Conservation (phyloP, 2,888 invertebrate genomes). For the Yponomeuta plumbellus region DNA sequence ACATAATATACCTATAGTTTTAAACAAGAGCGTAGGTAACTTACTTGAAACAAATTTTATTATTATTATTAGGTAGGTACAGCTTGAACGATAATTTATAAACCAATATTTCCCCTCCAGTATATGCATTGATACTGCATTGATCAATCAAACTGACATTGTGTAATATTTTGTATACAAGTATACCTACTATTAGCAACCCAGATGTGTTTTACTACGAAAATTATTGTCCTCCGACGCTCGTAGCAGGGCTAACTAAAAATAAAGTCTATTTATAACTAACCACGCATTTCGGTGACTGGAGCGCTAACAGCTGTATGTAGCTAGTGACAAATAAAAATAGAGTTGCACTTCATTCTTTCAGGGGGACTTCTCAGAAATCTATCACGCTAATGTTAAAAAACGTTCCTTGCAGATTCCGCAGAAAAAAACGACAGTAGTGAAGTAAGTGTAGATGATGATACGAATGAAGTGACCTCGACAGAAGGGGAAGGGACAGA, state of each 20-base stretch:
- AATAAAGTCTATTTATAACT: constrained; percentile 42
- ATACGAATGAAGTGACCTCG: constrained; percentile 61
- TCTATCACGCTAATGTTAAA: neutral
- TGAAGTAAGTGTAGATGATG: constrained; percentile 62
- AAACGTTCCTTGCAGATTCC: constrained; percentile 49
- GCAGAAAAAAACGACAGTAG: constrained; percentile 70
- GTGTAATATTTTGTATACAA: neutral
- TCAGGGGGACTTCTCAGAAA: neutral
- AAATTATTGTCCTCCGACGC: constrained; percentile 17
- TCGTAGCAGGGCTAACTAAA: constrained; percentile 38
- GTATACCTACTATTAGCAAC: neutral
- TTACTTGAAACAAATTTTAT: no score
- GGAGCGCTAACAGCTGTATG: constrained; percentile 14
- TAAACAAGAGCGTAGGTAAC: no score
- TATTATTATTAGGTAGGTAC: no score
- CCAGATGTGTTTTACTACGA: neutral
- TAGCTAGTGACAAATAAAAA: constrained; percentile 13
- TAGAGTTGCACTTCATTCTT: constrained; percentile 9
- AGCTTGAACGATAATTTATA: no score
- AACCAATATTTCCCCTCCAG: no score
- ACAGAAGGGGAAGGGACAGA: constrained; percentile 47
- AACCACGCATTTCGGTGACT: constrained; percentile 12
- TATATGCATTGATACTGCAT: no score
- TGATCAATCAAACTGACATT: no score
- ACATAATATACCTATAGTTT: no score